These are phyloP conservation scores for Bryconaethiops microstoma DNA, from an alignment of 2,797 vertebrate genomes.

Conservation along the genomic window DNA sequence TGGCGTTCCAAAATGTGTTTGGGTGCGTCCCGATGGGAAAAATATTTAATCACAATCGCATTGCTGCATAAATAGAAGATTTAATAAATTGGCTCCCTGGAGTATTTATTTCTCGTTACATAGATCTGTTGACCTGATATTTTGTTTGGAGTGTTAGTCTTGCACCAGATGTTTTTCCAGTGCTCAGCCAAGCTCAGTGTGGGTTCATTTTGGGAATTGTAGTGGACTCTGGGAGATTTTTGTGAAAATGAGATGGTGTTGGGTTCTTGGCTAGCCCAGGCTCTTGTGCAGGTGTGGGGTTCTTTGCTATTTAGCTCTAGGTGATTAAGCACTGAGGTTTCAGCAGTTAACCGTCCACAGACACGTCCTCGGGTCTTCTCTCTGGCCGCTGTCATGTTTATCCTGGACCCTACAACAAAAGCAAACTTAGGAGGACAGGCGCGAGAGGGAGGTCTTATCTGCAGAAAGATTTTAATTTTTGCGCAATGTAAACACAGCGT, in stretches of 20 bases:
- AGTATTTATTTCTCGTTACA: slow-evolving; percentile 26
- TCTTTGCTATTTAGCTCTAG: background rate
- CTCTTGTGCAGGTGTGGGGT: slow-evolving; percentile 27
- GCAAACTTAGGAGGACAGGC: slow-evolving; percentile 60
- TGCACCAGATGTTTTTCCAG: slow-evolving; percentile 10
- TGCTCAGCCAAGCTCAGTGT: background rate
- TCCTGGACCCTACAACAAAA: slow-evolving; percentile 64
- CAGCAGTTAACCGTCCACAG: background rate
- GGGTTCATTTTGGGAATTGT: slow-evolving; percentile 10
- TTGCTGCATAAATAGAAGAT: slow-evolving; percentile 37
- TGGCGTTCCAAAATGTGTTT: slow-evolving; percentile 42
- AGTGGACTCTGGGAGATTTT: slow-evolving; percentile 13
- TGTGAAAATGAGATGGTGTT: background rate
- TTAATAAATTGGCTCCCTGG: slow-evolving; percentile 34
- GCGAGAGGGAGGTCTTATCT: slow-evolving; percentile 54
- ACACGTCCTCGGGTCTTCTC: slow-evolving; percentile 46
- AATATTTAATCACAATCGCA: slow-evolving; percentile 40
- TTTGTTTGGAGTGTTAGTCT: slow-evolving; percentile 13
- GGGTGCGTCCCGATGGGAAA: slow-evolving; percentile 26
- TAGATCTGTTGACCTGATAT: slow-evolving; percentile 42
- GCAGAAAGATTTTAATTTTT: slow-evolving; percentile 61
- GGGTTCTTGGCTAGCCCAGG: slow-evolving; percentile 10
- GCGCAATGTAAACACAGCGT: slow-evolving; percentile 58
- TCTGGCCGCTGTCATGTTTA: slow-evolving; percentile 54
- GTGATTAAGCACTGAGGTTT: slow-evolving; percentile 15